Conservation (phyloP, 2,888 invertebrate species). For the Apotomis capreana region DNA sequence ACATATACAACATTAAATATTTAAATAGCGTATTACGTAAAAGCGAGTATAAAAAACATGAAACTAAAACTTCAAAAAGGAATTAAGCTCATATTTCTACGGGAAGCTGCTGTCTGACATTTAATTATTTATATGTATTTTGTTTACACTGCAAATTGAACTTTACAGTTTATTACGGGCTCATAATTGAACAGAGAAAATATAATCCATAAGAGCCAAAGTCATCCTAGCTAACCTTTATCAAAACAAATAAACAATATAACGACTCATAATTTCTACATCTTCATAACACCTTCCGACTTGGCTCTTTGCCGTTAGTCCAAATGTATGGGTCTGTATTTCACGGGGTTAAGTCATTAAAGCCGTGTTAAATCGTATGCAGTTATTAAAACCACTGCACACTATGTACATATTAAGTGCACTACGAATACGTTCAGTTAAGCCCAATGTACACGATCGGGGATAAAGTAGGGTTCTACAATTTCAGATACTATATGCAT, state of each 20-base stretch:
- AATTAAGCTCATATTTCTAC: background rate
- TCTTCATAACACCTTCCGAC: slow-evolving; percentile 26
- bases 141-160: background rate
- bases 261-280: slow-evolving; percentile 17
- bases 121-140: background rate
- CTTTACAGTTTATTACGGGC: background rate
- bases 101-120: background rate
- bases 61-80: background rate
- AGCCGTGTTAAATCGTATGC: slow-evolving; percentile 6
- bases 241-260: slow-evolving; percentile 10
- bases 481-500: too few relatives aligned
- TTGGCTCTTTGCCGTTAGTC: slow-evolving; percentile 32
- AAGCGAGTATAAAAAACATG: background rate
- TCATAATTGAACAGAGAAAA: background rate
- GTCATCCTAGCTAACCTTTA: background rate
- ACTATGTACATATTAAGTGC: background rate
- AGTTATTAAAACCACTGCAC: slow-evolving; percentile 11
- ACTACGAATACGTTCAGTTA: background rate
- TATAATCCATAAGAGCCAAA: slow-evolving; percentile 1
- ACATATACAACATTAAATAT: background rate
- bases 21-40: background rate
- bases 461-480: too few relatives aligned
- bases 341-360: slow-evolving; percentile 26
- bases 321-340: slow-evolving; percentile 22
- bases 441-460: background rate